phyloP scores from a whole-genome alignment of 2,888 invertebrate species.

The Liodrosophila aerea region DNA sequence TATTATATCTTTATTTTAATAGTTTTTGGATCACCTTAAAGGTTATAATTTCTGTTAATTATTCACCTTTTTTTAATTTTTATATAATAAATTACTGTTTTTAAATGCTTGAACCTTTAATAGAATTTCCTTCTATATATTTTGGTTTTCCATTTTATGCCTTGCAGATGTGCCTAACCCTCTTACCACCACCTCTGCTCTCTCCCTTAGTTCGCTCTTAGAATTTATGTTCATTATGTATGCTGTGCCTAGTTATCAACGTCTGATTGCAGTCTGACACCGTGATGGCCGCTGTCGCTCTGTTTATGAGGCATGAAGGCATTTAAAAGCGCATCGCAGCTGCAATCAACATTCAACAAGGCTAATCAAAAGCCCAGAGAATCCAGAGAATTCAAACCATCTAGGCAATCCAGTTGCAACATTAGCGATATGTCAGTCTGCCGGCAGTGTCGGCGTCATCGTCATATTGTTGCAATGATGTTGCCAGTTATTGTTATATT shows the following conservation, averaged over 20 bases:
- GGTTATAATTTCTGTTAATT: too few species aligned
- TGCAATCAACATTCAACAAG: constrained; percentile 56
- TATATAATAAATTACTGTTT: too few species aligned
- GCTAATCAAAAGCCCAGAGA: constrained; percentile 13
- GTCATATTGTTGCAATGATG: constrained; percentile 66
- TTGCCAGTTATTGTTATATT: constrained; percentile 67
- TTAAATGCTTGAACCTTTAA: too few species aligned
- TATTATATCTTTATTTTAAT: too few species aligned
- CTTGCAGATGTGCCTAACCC: too few species aligned
- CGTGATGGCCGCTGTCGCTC: constrained; percentile 28
- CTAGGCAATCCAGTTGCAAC: constrained; percentile 20
- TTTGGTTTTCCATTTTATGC: too few species aligned
- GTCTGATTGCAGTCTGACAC: constrained; percentile 32
- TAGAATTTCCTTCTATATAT: too few species aligned
- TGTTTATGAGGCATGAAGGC: constrained; percentile 71
- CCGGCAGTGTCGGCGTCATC: constrained; percentile 27
- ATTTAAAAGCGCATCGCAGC: constrained; percentile 62
- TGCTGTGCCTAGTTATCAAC: constrained; percentile 32
- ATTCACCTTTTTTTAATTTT: too few species aligned
- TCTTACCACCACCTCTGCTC: background rate
- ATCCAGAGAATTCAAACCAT: too few species aligned
- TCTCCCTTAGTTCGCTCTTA: background rate
- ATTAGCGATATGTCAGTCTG: constrained; percentile 58
- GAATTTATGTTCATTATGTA: constrained; percentile 32
- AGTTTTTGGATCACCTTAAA: too few species aligned